Base-by-base conservation (phyloP, 2,113 vertebrate species). In the Varanus salvator region DNA sequence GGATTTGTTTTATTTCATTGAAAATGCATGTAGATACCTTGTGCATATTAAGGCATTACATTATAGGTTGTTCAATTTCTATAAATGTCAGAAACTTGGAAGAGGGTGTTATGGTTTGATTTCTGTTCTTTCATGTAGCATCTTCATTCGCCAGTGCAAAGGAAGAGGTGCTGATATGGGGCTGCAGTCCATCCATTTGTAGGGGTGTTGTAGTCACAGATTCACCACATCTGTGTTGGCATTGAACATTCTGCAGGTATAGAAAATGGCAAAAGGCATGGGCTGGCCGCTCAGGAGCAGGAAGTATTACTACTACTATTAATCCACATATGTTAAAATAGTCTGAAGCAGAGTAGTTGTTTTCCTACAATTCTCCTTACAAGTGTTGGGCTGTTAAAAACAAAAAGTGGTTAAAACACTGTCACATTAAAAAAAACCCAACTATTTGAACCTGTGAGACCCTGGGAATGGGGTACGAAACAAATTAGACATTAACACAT, bases 21-120 rank as follows among this genome's bases (percentile, higher is more conserved):
- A 76, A 84, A 57, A 29, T 89, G 64, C 87, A 87, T 94, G 89
- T 81, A 31, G 74, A 91, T 88, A 27, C 25, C 31, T 34, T 95
- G 69, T 91, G 88, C 88, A 38, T 90, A 92, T 94, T 71, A 91
- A 95, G 92, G 83, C 12, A 0, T 92, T 93, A 85, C 93, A 89
- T 95, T 84, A 87, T 90, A 92, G 66, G 44, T 12, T 77, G 71
- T 87, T 87, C 25, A 54, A 34, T 80, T 91, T 71, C 75, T 90
- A 71, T 52, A 91, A 88, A 88, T 52, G 44, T 90, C n/a, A 31
- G 1, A 84, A 75, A 92, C 4, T 92, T 93, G 78, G 92, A 48
- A 84, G 57, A 89, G 57, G 21, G 48, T 34, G 68, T 84, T 38
- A 66, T 84, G 82, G 82, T 78, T 78, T 85, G 80, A 71, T 66